Percentiles rank a stretch among this genome's conserved stretches.
phyloP scores from a whole-genome alignment of 2,113 vertebrate species.

The Phalacrocorax brasilianus region DNA sequence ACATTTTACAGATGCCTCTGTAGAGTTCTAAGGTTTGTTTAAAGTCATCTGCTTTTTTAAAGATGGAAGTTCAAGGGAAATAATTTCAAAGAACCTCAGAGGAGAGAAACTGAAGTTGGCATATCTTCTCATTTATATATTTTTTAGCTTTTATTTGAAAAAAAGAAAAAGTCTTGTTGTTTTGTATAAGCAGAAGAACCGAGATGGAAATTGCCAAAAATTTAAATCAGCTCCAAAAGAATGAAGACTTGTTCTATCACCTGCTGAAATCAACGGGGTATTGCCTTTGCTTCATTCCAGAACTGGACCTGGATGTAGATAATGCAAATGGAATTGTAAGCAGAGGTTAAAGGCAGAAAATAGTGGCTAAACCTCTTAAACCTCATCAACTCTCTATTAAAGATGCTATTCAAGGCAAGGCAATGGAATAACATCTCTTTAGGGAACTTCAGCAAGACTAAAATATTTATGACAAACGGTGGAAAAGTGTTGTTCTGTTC shows the following conservation, averaged over 20 bases:
- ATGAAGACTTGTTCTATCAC: background rate
- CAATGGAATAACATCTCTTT: background rate
- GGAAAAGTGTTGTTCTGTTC: background rate
- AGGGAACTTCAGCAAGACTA: background rate
- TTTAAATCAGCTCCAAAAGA: background rate
- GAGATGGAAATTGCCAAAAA: background rate
- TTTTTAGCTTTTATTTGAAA: background rate
- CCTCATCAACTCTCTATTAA: background rate
- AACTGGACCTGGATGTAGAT: background rate
- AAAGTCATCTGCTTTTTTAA: slow-evolving; percentile 42
- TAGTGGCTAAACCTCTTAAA: background rate
- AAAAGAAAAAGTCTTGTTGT: background rate
- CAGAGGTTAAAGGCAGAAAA: background rate
- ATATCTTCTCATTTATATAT: slow-evolving; percentile 37
- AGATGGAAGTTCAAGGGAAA: slow-evolving; percentile 59
- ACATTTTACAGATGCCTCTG: slow-evolving; percentile 29
- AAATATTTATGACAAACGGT: background rate
- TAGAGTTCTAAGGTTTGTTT: slow-evolving; percentile 58
- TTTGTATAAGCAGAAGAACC: background rate
- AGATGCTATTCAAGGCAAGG: background rate
- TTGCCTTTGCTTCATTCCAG: background rate
- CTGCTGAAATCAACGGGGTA: background rate
- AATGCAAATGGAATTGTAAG: background rate
- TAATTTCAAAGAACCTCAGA: slow-evolving; percentile 59
- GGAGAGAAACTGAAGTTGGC: background rate